phyloP scores from a whole-genome alignment of 2,797 vertebrate genomes.

The Tenualosa ilisha region DNA sequence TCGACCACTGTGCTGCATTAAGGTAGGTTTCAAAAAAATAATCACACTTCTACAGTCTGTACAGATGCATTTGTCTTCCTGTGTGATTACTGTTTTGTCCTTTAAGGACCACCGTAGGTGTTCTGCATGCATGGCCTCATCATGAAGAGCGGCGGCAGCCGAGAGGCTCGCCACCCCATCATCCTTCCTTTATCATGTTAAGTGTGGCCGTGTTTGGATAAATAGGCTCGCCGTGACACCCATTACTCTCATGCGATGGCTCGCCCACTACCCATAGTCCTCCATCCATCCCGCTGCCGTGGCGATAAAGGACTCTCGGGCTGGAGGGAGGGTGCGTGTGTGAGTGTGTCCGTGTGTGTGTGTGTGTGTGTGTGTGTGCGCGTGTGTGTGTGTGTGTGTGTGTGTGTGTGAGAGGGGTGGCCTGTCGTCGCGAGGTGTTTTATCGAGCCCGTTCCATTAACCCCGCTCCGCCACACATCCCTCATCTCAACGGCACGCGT shows the following conservation, averaged over 20 bases:
- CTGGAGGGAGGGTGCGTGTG: too few species aligned
- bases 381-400: too few species aligned
- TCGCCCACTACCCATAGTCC: neutral
- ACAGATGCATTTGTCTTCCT: neutral
- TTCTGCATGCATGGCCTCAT: neutral
- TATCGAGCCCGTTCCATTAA: constrained; percentile 19
- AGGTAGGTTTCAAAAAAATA: neutral
- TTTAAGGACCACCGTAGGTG: neutral
- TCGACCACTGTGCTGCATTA: neutral
- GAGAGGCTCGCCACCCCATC: constrained; percentile 8
- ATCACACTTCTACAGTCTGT: neutral
- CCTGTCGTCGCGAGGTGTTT: neutral
- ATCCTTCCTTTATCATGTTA: constrained; percentile 16
- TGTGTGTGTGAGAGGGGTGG: neutral
- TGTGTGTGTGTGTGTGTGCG: too few species aligned
- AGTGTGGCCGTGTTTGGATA: constrained; percentile 21
- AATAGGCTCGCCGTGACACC: constrained; percentile 7
- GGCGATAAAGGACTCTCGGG: neutral
- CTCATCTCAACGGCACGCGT: neutral
- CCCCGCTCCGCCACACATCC: neutral
- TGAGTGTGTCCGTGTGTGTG: too few species aligned
- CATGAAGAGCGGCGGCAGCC: neutral
- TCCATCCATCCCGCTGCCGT: neutral
- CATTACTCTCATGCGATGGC: neutral
- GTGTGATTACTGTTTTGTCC: neutral